phyloP scores from a whole-genome alignment of 2,888 invertebrate species.

The Dyspetes luteomarginatus region DNA sequence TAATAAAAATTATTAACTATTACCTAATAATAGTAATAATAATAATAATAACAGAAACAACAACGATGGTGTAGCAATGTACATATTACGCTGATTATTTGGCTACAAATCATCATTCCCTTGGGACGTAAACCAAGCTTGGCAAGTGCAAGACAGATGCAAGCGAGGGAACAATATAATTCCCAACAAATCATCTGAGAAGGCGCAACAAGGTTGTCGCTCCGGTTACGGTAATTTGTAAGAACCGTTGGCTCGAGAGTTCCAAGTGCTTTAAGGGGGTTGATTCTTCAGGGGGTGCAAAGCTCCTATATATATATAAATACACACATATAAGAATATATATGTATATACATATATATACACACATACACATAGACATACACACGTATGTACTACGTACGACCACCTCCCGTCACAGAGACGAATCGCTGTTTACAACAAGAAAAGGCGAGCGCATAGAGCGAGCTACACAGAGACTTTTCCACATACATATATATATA shows the following conservation, averaged over 20 bases:
- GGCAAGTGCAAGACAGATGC: constrained; percentile 2
- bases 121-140: not conserved
- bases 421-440: constrained; percentile 53
- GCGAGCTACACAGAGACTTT: not conserved
- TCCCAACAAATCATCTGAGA: constrained; percentile 11
- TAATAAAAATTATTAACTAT: too few species aligned
- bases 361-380: not conserved
- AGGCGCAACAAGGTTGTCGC: constrained; percentile 16
- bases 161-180: constrained; percentile 6
- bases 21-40: not conserved
- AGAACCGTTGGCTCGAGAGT: constrained; percentile 28
- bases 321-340: not conserved
- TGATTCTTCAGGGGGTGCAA: not conserved
- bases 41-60: not conserved
- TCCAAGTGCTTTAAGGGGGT: not conserved
- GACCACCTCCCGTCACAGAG: constrained; percentile 16
- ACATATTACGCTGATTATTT: not conserved
- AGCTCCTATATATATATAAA: not conserved
- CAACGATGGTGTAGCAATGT: not conserved
- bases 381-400: not conserved
- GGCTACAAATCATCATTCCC: not conserved
- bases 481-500: not conserved
- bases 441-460: constrained; percentile 3
- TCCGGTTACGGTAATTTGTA: constrained; percentile 5
- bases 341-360: not conserved